These are phyloP conservation scores for Cydia strobilella DNA, from an alignment of 1,140 invertebrate species.

Conservation along the genomic window DNA sequence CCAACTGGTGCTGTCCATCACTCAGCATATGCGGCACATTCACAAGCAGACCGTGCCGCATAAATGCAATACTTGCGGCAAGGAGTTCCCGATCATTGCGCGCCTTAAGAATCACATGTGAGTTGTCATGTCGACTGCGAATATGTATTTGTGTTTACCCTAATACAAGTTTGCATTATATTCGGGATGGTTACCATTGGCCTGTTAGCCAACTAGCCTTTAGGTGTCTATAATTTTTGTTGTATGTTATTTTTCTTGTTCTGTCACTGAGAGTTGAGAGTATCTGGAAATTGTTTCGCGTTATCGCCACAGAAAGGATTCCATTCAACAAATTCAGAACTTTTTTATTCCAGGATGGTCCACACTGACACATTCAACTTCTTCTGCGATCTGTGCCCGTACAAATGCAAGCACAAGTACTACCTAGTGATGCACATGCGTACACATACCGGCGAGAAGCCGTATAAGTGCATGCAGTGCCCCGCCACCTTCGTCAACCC, in stretches of 20 bases:
- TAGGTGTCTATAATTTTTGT: no score
- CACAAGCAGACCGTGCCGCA: conserved; percentile 61
- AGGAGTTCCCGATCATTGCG: conserved; percentile 68
- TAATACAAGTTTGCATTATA: no score
- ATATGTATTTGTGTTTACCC: no score
- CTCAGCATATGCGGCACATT: conserved; percentile 68
- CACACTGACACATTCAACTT: conserved; percentile 76
- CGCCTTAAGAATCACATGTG: conserved; percentile 72
- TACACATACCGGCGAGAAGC: conserved; percentile 73
- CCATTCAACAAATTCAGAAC: background rate
- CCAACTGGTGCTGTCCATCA: conserved; percentile 65
- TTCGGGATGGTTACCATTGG: no score
- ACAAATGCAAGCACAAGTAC: conserved; percentile 75
- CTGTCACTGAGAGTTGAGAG: no score
- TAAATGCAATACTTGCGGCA: conserved; percentile 66
- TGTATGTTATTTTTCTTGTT: no score
- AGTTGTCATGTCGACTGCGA: conserved; percentile 17
- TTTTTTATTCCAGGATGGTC: conserved; percentile 52
- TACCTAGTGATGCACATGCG: conserved; percentile 77
- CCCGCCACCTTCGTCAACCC: conserved; percentile 72
- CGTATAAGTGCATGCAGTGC: conserved; percentile 66
- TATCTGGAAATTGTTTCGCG: no score
- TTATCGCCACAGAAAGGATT: no score
- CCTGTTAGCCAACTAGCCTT: no score
- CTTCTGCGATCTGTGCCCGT: conserved; percentile 74